Percentiles rank a stretch among this genome's conserved stretches.
These are phyloP conservation scores for Bungarus multicinctus DNA, from an alignment of 2,113 vertebrate genomes.

Conservation along the genomic window DNA sequence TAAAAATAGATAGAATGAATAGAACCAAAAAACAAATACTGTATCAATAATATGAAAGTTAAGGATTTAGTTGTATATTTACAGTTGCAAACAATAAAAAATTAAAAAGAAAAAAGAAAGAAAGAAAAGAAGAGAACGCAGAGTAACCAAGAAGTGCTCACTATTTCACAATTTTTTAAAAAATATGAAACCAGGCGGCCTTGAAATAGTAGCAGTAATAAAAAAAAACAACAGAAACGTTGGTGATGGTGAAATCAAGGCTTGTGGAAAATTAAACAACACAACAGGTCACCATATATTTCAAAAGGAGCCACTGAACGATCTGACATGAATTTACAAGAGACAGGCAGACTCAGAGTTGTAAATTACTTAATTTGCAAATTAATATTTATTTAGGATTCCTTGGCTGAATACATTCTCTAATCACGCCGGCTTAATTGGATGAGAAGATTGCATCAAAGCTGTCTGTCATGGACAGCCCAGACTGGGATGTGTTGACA, in stretches of 20 bases:
- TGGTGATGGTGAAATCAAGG: background rate
- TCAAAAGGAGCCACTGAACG: background rate
- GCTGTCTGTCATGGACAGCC: background rate
- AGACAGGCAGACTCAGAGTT: background rate
- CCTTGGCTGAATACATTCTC: background rate
- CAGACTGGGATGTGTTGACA: background rate
- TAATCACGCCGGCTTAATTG: background rate
- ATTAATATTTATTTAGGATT: background rate
- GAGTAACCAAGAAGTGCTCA: background rate
- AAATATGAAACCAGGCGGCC: too few relatives aligned
- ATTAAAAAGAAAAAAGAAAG: too few relatives aligned
- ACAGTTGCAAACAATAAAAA: too few relatives aligned
- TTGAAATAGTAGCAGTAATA: background rate
- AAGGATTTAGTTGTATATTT: too few relatives aligned
- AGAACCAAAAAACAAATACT: too few relatives aligned
- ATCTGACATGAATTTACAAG: background rate
- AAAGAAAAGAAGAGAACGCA: background rate
- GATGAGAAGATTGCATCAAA: background rate
- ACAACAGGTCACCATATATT: background rate
- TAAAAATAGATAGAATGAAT: too few relatives aligned
- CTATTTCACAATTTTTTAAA: too few relatives aligned
- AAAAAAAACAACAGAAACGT: background rate
- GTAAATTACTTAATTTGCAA: background rate
- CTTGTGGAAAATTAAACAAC: background rate
- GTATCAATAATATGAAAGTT: too few relatives aligned